Base-by-base conservation (phyloP, 1,140 invertebrate genomes). In the Heliconius nattereri region DNA sequence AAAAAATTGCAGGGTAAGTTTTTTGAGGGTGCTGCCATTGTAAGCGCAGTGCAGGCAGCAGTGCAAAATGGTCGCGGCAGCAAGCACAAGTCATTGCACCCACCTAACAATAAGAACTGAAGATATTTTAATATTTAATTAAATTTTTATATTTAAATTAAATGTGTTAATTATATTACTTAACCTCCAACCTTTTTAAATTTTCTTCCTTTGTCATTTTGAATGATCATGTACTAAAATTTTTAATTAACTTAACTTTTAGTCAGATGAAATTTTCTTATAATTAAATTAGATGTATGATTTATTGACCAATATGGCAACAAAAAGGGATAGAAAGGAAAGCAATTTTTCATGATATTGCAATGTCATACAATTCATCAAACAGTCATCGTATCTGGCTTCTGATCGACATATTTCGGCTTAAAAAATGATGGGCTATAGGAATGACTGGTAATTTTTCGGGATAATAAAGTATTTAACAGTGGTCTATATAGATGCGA, bases 21-120 rank as follows among this genome's bases (percentile, higher is more conserved):
- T 26, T 86, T 89, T 23, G 82, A 84, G 81, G 88, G 88, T 2
- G 89, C 85, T 8, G 86, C 88, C 3, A 81, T 85, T 8, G 81
- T 84, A 7, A 82, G 87, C 2, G 81, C 85, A 1, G 75, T 91
- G 11, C 84, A 86, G 37, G 84, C 86, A 19, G 85, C 86, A 6
- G 66, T 86, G 11, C 82, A 85, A 13, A 83, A 84, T 54, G 75
- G 79, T 19, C 80, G 81, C 26, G 79, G 82, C 20, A 72, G 78
- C 19, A 86, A 83, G 74, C 81, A 77, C 32, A 87, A 86, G 32
- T 60, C 83, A 77, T 54, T 71, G 6, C 73, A 76, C 60, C 8
- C n/a, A 29, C 20, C 57, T 37, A 76, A 71, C 23, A 23, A 70
- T 71, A 70, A 71, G 54, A 66, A 29, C 26, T 66, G 13, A 66